Base-by-base conservation (phyloP, 2,888 invertebrate genomes). In the Tenthredo notha region DNA sequence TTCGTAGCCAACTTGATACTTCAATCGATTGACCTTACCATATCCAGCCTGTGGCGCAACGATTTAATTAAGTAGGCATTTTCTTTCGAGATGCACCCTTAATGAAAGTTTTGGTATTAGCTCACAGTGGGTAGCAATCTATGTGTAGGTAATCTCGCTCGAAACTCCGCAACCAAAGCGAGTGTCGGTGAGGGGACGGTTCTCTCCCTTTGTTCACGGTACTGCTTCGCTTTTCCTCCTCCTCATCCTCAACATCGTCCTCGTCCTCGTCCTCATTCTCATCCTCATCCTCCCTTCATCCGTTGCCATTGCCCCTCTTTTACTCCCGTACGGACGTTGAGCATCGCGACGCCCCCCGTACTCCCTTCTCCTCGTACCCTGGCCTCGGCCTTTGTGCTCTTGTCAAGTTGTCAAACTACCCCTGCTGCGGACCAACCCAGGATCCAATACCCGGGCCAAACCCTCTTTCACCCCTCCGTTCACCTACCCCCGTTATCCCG, bases 341-440 rank as follows among this genome's bases (percentile, higher is more conserved):
- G 94, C 95, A 94, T 94, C 94, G 95, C 94, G 94, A 95, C 95
- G 95, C 94, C 94, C 94, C 93, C 91, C 61, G 58, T 84, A 33
- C 85, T 84, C 74, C 78, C 84, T 82, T 82, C 85, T 82, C 84
- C 86, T 84, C 65, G 74, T 85, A 72, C 85, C 75, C 40, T 90
- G 93, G 92, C 93, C 94, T 93, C 93, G 94, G 94, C 92, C 92
- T 93, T 93, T 93, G 92, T 93, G 91, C 92, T 93, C 93, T 91
- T 92, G 93, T 93, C 93, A 93, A 93, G 90, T 92, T 93, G 93
- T 93, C 93, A 93, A 93, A 93, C 92, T 92, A 92, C 91, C 92
- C 93, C 93, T 91, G 89, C 90, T 90, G 87, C 85, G 40, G 84
- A 83, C 72, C 83, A 70, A 29, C 74, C 85, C 40, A n/a, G 83